Base-by-base conservation (phyloP, 2,888 invertebrate genomes). In the Microctonus brassicae region DNA sequence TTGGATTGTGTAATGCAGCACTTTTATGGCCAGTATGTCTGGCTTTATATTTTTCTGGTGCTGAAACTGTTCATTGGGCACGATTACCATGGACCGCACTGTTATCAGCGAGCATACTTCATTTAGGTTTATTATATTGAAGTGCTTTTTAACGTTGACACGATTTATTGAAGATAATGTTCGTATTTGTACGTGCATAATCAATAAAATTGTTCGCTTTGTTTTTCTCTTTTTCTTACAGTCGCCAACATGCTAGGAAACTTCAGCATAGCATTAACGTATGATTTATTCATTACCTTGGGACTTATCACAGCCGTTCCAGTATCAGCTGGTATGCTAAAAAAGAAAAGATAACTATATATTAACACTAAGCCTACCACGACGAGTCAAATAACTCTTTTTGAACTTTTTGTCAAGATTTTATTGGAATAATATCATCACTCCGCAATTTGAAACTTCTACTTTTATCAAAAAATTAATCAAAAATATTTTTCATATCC, bases 291-390 rank as follows among this genome's bases (percentile, higher is more conserved):
- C 89, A 96, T 98, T 75, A 97, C 97, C 17, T 91, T 98, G 80
- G 97, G 97, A 79, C 92, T 98, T 81, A 95, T 98, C 79, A 95
- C 97, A 66, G 96, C 97, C 72, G 96, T 98, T 79, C 97, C 97
- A 65, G 94, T 97, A 70, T 97, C 97, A 74, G 97, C 97, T 88
- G 96, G 97, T 97, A 90, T 89, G 88, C 85, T 66, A 52, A 7
- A 6, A 24, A 26, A 9, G 22, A n/a, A n/a, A n/a, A n/a, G n/a
- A n/a, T n/a, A n/a, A n/a, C n/a, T n/a, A 67, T 63, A 29, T 52
- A 63, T 29, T 63, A 9, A 10, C 33, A 34, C 2, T 13, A 39
- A n/a, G n/a, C n/a, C n/a, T n/a, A n/a, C n/a, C n/a, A n/a, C n/a
- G n/a, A n/a, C n/a, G n/a, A n/a, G n/a, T n/a, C n/a, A n/a, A n/a